phyloP scores from a whole-genome alignment of 2,797 vertebrate species.

The Mus minutoides region DNA sequence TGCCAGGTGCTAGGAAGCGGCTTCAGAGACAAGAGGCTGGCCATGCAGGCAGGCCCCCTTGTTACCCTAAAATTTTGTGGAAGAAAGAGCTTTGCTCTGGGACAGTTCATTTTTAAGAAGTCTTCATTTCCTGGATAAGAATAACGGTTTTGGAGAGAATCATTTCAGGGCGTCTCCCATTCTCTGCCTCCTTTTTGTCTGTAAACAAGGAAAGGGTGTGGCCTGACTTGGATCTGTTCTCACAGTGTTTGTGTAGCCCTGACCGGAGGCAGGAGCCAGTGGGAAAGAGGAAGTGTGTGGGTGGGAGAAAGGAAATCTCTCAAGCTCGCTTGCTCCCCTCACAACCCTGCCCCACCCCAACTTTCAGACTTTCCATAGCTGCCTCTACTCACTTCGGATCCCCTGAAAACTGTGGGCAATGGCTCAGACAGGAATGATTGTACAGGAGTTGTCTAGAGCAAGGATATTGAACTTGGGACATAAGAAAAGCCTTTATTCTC shows the following conservation, averaged over 20 bases:
- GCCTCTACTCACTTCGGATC: neutral
- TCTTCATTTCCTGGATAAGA: conserved; percentile 7
- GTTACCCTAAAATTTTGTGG: neutral
- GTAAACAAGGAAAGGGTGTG: conserved; percentile 80
- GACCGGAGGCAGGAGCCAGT: neutral
- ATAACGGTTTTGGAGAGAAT: conserved; percentile 25
- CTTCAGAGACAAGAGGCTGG: neutral
- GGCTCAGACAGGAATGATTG: neutral
- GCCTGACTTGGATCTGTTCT: conserved; percentile 46
- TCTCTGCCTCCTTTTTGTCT: conserved; percentile 28
- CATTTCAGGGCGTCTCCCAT: conserved; percentile 24
- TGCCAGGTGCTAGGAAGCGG: conserved; percentile 60
- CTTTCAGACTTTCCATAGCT: neutral
- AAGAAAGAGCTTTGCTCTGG: conserved; percentile 28
- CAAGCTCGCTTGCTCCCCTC: neutral
- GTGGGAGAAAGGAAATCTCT: neutral
- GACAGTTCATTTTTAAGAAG: conserved; percentile 43
- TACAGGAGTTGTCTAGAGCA: neutral
- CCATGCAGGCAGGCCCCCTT: neutral
- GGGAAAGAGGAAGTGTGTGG: conserved; percentile 41
- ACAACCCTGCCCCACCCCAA: neutral
- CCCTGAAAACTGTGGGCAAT: neutral
- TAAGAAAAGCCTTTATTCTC: neutral
- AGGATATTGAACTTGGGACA: neutral
- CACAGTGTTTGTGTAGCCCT: neutral